Evolutionary conservation across 2,113 vertebrate species (phyloP).

Genomic region (Ranitomeya imitator): DNA sequence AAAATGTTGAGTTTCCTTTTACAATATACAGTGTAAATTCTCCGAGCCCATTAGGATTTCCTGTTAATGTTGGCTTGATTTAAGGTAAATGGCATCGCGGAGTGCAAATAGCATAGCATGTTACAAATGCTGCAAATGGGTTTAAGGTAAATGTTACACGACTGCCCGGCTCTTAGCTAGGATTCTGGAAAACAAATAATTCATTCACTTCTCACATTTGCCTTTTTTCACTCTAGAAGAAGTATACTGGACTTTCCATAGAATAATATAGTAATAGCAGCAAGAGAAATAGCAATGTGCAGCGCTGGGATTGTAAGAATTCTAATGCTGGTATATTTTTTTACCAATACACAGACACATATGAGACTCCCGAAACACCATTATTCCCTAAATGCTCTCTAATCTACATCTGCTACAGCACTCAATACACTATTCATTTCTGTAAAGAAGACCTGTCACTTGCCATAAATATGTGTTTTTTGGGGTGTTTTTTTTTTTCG

Average conservation of each 20-base stretch:
- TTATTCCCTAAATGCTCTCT: background rate
- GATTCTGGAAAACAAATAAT: conserved; percentile 29
- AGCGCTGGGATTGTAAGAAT: background rate
- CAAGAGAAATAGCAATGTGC: background rate
- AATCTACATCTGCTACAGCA: too few relatives aligned
- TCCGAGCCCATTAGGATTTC: conserved; percentile 18
- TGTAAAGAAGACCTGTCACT: too few relatives aligned
- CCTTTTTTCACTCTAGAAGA: background rate
- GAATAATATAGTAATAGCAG: background rate
- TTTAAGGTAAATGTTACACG: conserved; percentile 31
- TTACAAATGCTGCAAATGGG: conserved; percentile 22
- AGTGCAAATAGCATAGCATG: conserved; percentile 32
- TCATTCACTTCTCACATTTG: conserved; percentile 7
- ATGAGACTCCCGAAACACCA: background rate
- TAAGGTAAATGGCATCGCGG: conserved; percentile 28
- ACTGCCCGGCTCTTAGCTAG: background rate
- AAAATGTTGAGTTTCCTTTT: conserved; percentile 17
- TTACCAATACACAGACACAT: background rate
- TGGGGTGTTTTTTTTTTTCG: too few relatives aligned
- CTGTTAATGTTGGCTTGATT: conserved; percentile 28
- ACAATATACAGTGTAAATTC: background rate
- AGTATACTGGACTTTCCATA: background rate
- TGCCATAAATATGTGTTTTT: too few relatives aligned
- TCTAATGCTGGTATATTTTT: background rate
- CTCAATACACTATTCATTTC: too few relatives aligned